Percentiles rank a stretch among this genome's conserved stretches.
Conservation (phyloP, 2,888 invertebrate genomes). For the Orgyia antiqua region DNA sequence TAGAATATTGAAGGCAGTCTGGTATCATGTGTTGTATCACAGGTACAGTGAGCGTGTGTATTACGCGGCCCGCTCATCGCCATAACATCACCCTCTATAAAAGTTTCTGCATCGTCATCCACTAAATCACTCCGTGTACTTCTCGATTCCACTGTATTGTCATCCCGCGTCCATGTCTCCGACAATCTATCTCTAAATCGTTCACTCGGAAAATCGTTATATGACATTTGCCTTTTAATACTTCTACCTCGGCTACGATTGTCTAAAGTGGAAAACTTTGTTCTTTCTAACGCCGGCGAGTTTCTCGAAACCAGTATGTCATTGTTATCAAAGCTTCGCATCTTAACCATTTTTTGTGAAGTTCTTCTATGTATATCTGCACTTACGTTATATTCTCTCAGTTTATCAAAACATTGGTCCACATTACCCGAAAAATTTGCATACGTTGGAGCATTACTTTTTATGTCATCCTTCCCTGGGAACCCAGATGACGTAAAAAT, state of each 20-base stretch:
- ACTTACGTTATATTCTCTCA: slow-evolving; percentile 51
- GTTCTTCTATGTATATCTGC: slow-evolving; percentile 41
- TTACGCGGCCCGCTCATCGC: slow-evolving; percentile 42
- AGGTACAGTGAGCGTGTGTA: slow-evolving; percentile 60
- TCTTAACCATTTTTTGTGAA: slow-evolving; percentile 53
- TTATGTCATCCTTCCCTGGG: slow-evolving; percentile 59
- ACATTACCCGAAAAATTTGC: slow-evolving; percentile 71
- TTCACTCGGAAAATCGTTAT: slow-evolving; percentile 70
- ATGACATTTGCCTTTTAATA: slow-evolving; percentile 71
- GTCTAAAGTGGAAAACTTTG: slow-evolving; percentile 70
- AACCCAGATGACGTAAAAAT: slow-evolving; percentile 58
- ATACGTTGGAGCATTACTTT: slow-evolving; percentile 59
- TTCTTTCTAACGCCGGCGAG: slow-evolving; percentile 47
- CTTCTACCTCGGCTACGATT: slow-evolving; percentile 67
- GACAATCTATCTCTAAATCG: slow-evolving; percentile 55
- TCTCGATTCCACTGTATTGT: slow-evolving; percentile 48
- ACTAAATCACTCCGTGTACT: slow-evolving; percentile 52
- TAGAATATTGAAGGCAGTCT: slow-evolving; percentile 64
- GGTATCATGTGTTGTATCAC: slow-evolving; percentile 48
- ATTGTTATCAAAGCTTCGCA: slow-evolving; percentile 65
- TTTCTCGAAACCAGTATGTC: slow-evolving; percentile 51
- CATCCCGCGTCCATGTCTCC: slow-evolving; percentile 56
- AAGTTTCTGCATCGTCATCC: slow-evolving; percentile 57
- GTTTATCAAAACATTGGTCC: slow-evolving; percentile 70
- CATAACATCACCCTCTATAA: slow-evolving; percentile 56